Percentiles rank a stretch among this genome's conserved stretches.
phyloP scores from a whole-genome alignment of 1,140 invertebrate species.

The Drosophila mauritiana region DNA sequence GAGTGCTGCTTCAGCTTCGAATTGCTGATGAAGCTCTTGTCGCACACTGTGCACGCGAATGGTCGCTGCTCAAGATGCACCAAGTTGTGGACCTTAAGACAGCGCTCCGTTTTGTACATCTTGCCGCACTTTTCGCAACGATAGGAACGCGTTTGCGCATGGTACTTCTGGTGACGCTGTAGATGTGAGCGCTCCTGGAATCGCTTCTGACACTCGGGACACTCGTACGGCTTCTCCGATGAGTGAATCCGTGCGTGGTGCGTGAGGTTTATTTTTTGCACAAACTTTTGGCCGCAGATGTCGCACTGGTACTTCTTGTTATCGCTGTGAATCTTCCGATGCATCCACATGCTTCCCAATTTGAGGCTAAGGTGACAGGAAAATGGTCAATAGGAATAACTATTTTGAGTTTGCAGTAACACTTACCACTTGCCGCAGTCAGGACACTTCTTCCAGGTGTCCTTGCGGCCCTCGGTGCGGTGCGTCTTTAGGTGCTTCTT shows the following conservation, averaged over 20 bases:
- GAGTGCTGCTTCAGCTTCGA: conserved; percentile 86
- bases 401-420: too few species aligned
- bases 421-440: conserved; percentile 86
- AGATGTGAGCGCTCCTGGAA: conserved; percentile 86
- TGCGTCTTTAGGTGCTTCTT: conserved; percentile 82
- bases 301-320: conserved; percentile 85
- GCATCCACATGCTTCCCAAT: conserved; percentile 85
- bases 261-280: conserved; percentile 86
- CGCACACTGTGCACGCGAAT: conserved; percentile 85
- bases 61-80: conserved; percentile 85
- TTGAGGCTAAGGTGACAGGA: conserved; percentile 79
- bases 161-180: conserved; percentile 85
- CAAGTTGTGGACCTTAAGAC: conserved; percentile 85
- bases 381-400: neutral
- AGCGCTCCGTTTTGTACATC: conserved; percentile 86
- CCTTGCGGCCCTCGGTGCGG: conserved; percentile 73
- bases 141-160: conserved; percentile 85
- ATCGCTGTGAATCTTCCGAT: conserved; percentile 85
- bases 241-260: conserved; percentile 86
- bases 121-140: conserved; percentile 85
- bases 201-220: conserved; percentile 87
- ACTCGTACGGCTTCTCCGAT: conserved; percentile 87
- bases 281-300: conserved; percentile 86
- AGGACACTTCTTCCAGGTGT: conserved; percentile 84
- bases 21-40: conserved; percentile 86